These are phyloP conservation scores for Tychaedon coryphoeus DNA, from an alignment of 2,113 vertebrate species.

Conservation along the genomic window DNA sequence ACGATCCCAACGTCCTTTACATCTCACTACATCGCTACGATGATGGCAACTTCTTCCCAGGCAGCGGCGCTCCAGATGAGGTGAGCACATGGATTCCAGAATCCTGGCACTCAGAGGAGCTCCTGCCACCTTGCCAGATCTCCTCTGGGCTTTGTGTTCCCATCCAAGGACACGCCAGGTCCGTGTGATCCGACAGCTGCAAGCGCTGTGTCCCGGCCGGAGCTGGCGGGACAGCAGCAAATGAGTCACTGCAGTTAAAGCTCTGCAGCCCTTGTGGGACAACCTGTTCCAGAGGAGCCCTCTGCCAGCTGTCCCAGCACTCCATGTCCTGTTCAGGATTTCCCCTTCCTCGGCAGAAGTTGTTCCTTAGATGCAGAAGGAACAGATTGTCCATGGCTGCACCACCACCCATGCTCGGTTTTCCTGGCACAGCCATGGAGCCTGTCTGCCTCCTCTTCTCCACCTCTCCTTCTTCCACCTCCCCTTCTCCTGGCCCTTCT, in stretches of 20 bases:
- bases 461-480: background rate
- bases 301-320: background rate
- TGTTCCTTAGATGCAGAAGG: background rate
- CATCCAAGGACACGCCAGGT: accelerated
- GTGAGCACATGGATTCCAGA: constrained; percentile 51
- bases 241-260: background rate
- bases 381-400: background rate
- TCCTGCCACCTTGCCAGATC: background rate
- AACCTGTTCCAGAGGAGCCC: background rate
- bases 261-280: background rate
- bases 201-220: accelerated
- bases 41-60: constrained; percentile 97
- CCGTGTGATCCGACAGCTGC: accelerated
- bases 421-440: background rate
- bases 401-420: accelerated
- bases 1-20: constrained; percentile 89
- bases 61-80: constrained; percentile 95
- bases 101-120: background rate
- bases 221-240: background rate
- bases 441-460: background rate
- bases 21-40: constrained; percentile 96
- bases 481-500: background rate
- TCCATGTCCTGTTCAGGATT: accelerated
- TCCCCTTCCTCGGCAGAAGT: background rate
- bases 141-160: background rate